Conservation (phyloP, 1,140 invertebrate genomes). For the Ceratoteleas bidentatus region DNA sequence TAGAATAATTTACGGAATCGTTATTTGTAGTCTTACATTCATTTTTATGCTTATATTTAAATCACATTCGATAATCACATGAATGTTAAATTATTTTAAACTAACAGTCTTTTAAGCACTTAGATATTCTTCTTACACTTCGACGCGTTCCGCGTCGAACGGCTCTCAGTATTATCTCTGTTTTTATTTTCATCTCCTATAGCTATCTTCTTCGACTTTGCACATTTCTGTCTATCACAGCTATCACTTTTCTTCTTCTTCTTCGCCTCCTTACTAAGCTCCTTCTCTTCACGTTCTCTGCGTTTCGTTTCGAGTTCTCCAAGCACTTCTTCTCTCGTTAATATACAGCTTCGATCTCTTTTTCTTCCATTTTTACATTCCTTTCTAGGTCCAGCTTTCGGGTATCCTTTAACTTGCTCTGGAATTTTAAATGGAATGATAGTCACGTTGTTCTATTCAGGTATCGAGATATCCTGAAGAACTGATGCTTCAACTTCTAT, state of each 20-base stretch:
- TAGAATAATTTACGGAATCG: not conserved
- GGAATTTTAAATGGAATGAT: slow-evolving; percentile 6
- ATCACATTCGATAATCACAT: no score
- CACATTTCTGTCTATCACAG: not conserved
- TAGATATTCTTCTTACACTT: not conserved
- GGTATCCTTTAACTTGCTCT: slow-evolving; percentile 11
- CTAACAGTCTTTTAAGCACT: no score
- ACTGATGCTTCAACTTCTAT: slow-evolving; percentile 10
- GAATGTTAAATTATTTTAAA: no score
- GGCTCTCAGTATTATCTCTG: not conserved
- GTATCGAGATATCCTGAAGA: slow-evolving; percentile 3
- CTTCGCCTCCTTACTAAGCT: not conserved
- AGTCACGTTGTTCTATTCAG: slow-evolving; percentile 8
- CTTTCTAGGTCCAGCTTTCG: slow-evolving; percentile 14
- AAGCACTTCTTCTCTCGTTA: slow-evolving; percentile 11
- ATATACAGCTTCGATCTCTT: slow-evolving; percentile 19
- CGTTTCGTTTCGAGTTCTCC: slow-evolving; percentile 1
- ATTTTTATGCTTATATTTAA: not conserved
- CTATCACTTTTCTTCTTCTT: slow-evolving; percentile 4
- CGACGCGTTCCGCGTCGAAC: not conserved
- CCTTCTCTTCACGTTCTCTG: slow-evolving; percentile 1
- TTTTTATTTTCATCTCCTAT: slow-evolving; percentile 1
- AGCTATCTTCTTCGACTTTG: not conserved
- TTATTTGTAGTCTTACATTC: not conserved
- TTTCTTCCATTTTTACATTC: slow-evolving; percentile 7